Base-by-base conservation (phyloP, 2,113 vertebrate genomes). In the Arothron firmamentum region DNA sequence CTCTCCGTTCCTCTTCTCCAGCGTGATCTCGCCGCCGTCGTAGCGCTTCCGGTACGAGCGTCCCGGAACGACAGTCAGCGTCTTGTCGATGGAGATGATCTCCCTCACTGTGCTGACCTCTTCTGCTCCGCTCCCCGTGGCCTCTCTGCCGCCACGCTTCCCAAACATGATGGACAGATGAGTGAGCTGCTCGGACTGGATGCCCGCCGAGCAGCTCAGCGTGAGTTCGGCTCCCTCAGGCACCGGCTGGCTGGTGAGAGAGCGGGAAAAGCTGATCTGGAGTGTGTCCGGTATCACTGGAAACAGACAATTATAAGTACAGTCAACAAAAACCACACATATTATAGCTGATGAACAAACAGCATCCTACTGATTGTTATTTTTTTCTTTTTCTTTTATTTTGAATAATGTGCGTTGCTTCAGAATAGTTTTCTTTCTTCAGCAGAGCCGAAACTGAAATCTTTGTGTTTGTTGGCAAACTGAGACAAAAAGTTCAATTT, bases 271-370 rank as follows among this genome's bases (percentile, higher is more conserved):
- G 80, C 85, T 64, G 85, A 96, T 91, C 58, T 90, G 91, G 52
- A 96, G 90, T 0, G 85, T 87, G 78, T 95, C 92, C 1, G 92
- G 85, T 69, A 95, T 92, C 74, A 95, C 94, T 95, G 81, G 16
- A 56, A 14, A 70, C 13, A 45, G 3, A 45, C 13, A 45, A 45
- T 17, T 14, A 45, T 45, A 23, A 17, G 11, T 15, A 17, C 13
- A 47, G 15, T n/a, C 14, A n/a, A 47, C 23, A 64, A 11, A 54
- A 18, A 52, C 47, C 13, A 67, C 53, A 61, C 56, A 68, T 25
- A 50, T 46, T 46, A 17, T 46, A 46, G 17, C 12, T 5, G 3
- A 45, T 14, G 43, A 17, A 46, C 7, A 17, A 46, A 38, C 31
- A 6, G 1, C 31, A 34, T 25, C 25, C 3, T 25, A 3, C 11